phyloP scores from a whole-genome alignment of 2,797 vertebrate species.

The Crocodylus rhombifer region DNA sequence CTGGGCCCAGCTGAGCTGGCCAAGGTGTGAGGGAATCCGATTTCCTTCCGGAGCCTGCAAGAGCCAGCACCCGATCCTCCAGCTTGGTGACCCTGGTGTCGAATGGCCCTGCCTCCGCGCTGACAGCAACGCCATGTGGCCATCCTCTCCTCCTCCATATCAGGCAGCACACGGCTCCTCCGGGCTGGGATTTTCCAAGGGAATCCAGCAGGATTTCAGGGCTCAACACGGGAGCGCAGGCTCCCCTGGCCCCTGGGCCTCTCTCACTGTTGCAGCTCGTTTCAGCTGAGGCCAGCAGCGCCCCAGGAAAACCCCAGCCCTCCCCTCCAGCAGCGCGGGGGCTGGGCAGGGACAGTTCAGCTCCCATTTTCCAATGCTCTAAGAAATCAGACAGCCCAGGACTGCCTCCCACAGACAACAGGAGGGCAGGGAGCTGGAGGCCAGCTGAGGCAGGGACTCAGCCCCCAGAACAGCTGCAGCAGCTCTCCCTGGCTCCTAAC shows the following conservation, averaged over 20 bases:
- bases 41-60: not conserved
- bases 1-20: not conserved
- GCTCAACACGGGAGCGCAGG: not conserved
- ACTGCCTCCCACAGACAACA: not conserved
- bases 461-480: not conserved
- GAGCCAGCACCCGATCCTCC: not conserved
- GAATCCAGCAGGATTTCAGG: too few relatives aligned
- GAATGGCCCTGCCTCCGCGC: not conserved
- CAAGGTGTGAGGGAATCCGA: not conserved
- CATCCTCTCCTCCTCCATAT: accelerated
- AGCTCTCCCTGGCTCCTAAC: not conserved
- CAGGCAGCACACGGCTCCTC: accelerated
- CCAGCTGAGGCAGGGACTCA: not conserved
- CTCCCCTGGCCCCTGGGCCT: not conserved
- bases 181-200: not conserved
- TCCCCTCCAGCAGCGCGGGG: not conserved
- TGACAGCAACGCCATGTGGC: not conserved
- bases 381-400: not conserved
- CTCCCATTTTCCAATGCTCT: not conserved
- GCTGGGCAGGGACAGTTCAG: not conserved
- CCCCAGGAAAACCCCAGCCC: not conserved
- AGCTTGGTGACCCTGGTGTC: not conserved
- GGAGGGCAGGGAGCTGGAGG: not conserved
- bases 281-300: not conserved
- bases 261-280: not conserved